These are phyloP conservation scores for Macrotus californicus DNA, from an alignment of 2,113 vertebrate species.

Conservation along the genomic window DNA sequence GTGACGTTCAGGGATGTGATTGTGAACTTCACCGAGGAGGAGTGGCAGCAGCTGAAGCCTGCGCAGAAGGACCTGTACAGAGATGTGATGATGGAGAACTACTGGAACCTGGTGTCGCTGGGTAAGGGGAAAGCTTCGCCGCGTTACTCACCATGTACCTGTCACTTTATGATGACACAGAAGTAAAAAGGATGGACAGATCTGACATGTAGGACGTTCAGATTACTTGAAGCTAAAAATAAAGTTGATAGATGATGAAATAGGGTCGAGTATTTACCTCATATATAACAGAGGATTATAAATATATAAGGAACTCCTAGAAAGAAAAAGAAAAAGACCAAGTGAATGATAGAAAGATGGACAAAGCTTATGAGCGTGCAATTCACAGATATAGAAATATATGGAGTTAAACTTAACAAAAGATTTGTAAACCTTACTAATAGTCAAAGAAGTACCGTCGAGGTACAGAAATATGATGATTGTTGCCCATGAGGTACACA, in stretches of 20 bases:
- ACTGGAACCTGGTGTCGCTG: constrained; percentile 12
- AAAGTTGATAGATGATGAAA: background rate
- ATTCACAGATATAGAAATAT: background rate
- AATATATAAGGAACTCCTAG: background rate
- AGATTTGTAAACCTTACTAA: background rate
- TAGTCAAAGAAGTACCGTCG: no score
- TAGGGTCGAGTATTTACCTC: background rate
- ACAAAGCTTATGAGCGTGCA: background rate
- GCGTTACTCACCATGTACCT: background rate
- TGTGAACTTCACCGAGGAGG: no score
- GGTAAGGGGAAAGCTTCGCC: background rate
- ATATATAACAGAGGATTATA: background rate
- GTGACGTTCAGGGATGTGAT: no score
- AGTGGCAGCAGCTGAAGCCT: no score
- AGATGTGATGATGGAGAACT: no score
- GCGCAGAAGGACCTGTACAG: no score
- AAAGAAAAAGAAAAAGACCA: background rate
- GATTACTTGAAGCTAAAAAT: background rate
- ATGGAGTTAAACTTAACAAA: background rate
- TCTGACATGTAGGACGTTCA: background rate
- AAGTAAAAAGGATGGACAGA: background rate
- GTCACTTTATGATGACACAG: background rate
- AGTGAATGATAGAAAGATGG: background rate
- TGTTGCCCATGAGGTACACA: no score
- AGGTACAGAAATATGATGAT: no score